Percentiles rank a stretch among this genome's conserved stretches.
These are phyloP conservation scores for Cheilosia grossa DNA, from an alignment of 2,888 invertebrate species.

Conservation along the genomic window DNA sequence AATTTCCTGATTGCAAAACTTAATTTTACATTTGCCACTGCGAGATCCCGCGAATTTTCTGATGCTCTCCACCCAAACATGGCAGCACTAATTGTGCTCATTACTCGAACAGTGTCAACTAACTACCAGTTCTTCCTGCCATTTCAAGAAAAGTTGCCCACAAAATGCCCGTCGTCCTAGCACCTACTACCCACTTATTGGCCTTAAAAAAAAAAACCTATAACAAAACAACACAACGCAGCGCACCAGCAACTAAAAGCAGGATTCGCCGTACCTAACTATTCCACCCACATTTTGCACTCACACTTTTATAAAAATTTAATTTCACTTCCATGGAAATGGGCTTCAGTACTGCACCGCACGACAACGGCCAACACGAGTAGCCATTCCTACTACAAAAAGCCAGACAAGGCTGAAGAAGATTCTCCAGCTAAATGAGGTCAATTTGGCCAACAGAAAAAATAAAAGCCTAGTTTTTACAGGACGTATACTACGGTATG, in stretches of 20 bases:
- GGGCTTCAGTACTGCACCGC: conserved; percentile 3
- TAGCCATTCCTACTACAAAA: neutral
- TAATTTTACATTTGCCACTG: conserved; percentile 26
- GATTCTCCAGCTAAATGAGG: conserved; percentile 55
- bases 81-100: conserved; percentile 43
- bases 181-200: conserved; percentile 15
- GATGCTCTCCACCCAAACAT: neutral
- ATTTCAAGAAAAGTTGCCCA: neutral
- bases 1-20: conserved; percentile 43
- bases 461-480: conserved; percentile 5
- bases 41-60: neutral
- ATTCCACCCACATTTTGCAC: neutral
- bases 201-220: neutral
- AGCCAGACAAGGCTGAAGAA: conserved; percentile 57
- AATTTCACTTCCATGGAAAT: conserved; percentile 27
- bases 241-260: neutral
- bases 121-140: conserved; percentile 19
- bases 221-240: neutral
- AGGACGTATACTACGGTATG: neutral
- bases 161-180: neutral
- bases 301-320: conserved; percentile 14
- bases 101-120: conserved; percentile 59
- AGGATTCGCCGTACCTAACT: neutral
- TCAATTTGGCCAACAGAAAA: conserved; percentile 47
- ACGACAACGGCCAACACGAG: neutral